A percentile compares a stretch with the other conserved stretches of the same genome.
These are phyloP conservation scores for Cololabis saira DNA, from an alignment of 2,113 vertebrate species.

Conservation along the genomic window DNA sequence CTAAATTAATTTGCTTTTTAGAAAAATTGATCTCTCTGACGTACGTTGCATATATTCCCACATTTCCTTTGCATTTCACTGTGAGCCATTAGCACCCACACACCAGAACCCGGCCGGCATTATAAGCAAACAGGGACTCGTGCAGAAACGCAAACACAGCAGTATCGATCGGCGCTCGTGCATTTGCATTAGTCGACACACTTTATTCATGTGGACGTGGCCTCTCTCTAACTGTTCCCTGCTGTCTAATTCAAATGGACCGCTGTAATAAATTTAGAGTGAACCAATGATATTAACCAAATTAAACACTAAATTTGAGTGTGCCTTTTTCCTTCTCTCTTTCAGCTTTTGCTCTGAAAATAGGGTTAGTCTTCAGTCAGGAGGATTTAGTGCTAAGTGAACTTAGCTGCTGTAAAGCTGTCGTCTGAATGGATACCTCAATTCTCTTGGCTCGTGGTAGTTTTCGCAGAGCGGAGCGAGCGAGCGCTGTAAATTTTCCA, in stretches of 20 bases:
- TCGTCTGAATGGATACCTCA: constrained; percentile 68
- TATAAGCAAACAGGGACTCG: constrained; percentile 49
- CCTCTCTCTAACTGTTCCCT: constrained; percentile 50
- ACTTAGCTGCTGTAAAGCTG: constrained; percentile 71
- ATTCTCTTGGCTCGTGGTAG: constrained; percentile 35
- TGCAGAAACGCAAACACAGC: constrained; percentile 69
- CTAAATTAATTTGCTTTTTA: constrained; percentile 18
- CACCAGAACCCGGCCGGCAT: not conserved
- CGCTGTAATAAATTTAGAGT: constrained; percentile 63
- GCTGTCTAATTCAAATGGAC: constrained; percentile 60
- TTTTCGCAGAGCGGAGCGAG: constrained; percentile 14
- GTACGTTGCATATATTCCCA: constrained; percentile 27
- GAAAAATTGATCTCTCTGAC: constrained; percentile 15
- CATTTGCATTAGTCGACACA: constrained; percentile 69
- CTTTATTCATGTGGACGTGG: constrained; percentile 54
- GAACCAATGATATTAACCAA: constrained; percentile 71
- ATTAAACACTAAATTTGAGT: constrained; percentile 72
- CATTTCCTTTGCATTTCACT: constrained; percentile 39
- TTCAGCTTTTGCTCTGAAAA: constrained; percentile 35
- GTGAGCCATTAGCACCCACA: constrained; percentile 18
- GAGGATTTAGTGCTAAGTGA: constrained; percentile 64
- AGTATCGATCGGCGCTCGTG: constrained; percentile 59
- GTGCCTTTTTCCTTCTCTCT: constrained; percentile 24
- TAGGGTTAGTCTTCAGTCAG: constrained; percentile 42
- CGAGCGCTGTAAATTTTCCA: constrained; percentile 44